These are phyloP conservation scores for Tetragnatha montana DNA, from an alignment of 2,888 invertebrate genomes.

Conservation along the genomic window DNA sequence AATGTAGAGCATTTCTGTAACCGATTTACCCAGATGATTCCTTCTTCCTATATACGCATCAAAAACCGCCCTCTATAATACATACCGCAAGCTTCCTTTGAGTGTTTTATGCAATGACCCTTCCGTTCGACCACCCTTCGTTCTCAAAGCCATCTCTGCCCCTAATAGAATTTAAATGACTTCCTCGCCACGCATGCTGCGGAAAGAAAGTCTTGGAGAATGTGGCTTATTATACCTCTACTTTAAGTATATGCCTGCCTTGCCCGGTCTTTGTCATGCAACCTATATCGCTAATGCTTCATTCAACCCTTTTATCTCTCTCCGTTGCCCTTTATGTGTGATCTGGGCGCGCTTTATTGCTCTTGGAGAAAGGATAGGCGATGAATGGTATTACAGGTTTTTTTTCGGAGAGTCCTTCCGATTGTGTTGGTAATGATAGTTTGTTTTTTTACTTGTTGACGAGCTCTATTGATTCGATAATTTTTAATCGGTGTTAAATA, in stretches of 20 bases:
- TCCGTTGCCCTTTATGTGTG: background rate
- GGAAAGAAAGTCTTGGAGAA: background rate
- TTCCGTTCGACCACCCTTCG: background rate
- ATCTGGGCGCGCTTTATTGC: background rate
- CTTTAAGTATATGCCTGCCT: background rate
- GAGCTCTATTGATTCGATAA: no score
- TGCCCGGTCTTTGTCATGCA: constrained; percentile 50
- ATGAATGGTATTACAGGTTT: background rate
- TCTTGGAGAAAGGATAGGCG: background rate
- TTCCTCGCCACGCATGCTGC: background rate
- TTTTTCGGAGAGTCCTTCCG: background rate
- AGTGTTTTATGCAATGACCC: no score
- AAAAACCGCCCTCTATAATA: no score
- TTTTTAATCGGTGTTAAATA: no score
- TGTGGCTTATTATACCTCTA: constrained; percentile 8
- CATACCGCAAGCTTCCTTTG: no score
- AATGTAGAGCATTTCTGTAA: background rate
- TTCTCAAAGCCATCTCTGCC: background rate
- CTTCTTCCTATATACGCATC: background rate
- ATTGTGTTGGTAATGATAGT: no score
- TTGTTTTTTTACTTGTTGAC: no score
- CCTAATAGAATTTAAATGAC: constrained; percentile 14
- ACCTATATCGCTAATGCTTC: constrained; percentile 28
- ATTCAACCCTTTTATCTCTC: background rate
- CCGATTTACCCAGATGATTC: background rate